These are phyloP conservation scores for Platyscapa corneri DNA, from an alignment of 1,140 invertebrate species.

Conservation along the genomic window DNA sequence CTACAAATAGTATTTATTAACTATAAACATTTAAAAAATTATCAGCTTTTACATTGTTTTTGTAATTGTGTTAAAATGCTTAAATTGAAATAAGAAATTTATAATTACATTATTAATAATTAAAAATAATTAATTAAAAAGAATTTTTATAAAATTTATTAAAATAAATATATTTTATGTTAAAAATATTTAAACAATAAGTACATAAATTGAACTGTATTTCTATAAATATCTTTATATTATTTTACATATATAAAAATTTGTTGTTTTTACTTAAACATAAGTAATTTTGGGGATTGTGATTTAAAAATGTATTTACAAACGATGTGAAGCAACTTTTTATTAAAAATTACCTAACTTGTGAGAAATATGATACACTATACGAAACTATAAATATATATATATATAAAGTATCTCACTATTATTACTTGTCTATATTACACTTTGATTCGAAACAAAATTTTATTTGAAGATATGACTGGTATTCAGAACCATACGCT, in stretches of 20 bases:
- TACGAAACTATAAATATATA: constrained; percentile 28
- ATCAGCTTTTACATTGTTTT: no score
- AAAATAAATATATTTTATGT: neutral
- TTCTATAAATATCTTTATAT: neutral
- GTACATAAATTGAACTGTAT: neutral
- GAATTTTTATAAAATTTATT: no score
- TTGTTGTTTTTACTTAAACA: neutral
- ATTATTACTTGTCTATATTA: constrained; percentile 19
- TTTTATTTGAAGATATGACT: constrained; percentile 23
- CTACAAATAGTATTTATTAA: no score
- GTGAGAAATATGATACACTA: constrained; percentile 32
- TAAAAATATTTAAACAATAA: neutral
- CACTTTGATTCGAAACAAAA: constrained; percentile 28
- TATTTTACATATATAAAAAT: neutral
- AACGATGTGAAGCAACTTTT: constrained; percentile 30
- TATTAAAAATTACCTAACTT: constrained; percentile 25
- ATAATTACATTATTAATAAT: no score
- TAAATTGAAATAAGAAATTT: no score
- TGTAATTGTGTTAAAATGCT: no score
- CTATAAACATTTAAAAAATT: no score
- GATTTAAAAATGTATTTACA: constrained; percentile 48
- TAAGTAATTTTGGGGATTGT: neutral
- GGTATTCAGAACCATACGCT: constrained; percentile 75
- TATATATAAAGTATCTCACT: constrained; percentile 34
- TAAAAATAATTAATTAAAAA: no score